A percentile compares a stretch with the other conserved stretches of the same genome.
phyloP scores from a whole-genome alignment of 92 coral and sea anemone species.

The Palythoa caribaeorum region DNA sequence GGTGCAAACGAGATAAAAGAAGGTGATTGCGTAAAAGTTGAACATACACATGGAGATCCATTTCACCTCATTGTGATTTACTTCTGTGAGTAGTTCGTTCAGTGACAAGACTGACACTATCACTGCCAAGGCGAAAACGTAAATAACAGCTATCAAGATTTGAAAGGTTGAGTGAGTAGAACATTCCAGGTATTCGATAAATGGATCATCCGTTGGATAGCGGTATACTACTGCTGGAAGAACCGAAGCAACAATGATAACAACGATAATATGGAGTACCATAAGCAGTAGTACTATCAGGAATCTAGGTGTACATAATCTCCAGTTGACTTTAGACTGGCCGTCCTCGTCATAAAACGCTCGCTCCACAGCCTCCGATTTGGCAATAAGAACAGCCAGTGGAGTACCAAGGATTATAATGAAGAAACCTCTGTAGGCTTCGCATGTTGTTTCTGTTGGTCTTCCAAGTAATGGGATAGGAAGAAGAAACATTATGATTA shows the following conservation, averaged over 20 bases:
- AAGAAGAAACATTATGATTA: slow-evolving; percentile 81
- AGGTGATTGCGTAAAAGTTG: slow-evolving; percentile 78
- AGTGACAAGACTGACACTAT: slow-evolving; percentile 77
- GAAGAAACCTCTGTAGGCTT: slow-evolving; percentile 90
- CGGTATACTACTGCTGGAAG: slow-evolving; percentile 78
- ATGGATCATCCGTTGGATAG: slow-evolving; percentile 70
- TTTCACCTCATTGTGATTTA: slow-evolving; percentile 88
- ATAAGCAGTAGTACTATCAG: slow-evolving; percentile 65
- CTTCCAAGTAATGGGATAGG: slow-evolving; percentile 89
- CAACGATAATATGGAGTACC: slow-evolving; percentile 72
- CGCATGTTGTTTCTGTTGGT: slow-evolving; percentile 90
- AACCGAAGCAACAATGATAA: slow-evolving; percentile 62
- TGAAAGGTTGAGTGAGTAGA: slow-evolving; percentile 81
- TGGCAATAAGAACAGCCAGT: slow-evolving; percentile 83
- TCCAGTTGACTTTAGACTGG: slow-evolving; percentile 70
- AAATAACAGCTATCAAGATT: slow-evolving; percentile 78
- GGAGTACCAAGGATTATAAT: slow-evolving; percentile 84
- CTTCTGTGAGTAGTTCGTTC: slow-evolving; percentile 79
- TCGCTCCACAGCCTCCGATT: slow-evolving; percentile 75
- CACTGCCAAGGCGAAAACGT: slow-evolving; percentile 76
- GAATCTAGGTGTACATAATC: slow-evolving; percentile 78
- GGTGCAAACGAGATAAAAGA: slow-evolving; percentile 80
- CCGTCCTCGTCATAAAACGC: slow-evolving; percentile 81
- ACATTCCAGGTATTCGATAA: slow-evolving; percentile 93
- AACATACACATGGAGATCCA: slow-evolving; percentile 91